Percentiles rank a stretch among this genome's conserved stretches.
phyloP scores from a whole-genome alignment of 2,113 vertebrate genomes.

The Malurus cyaneus region DNA sequence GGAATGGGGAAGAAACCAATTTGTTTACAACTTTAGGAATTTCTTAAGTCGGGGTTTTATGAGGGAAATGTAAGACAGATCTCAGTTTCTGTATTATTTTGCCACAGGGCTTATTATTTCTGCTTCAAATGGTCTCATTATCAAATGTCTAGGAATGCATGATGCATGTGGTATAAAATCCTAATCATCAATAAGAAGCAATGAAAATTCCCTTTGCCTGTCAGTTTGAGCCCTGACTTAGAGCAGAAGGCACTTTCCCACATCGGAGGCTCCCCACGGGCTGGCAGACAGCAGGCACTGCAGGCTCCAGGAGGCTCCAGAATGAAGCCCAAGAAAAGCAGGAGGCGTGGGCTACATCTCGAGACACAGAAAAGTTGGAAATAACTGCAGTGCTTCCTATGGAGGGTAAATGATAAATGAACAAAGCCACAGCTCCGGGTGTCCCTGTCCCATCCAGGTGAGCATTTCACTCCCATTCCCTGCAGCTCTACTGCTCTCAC shows the following conservation, averaged over 20 bases:
- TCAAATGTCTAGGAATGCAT: constrained; percentile 47
- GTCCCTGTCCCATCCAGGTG: fast-evolving
- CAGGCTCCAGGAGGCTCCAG: not conserved
- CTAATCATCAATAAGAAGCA: constrained; percentile 8
- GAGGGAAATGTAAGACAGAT: not conserved
- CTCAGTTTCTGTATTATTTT: not conserved
- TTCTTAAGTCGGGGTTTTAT: not conserved
- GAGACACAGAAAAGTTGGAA: not conserved
- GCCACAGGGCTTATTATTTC: constrained; percentile 29
- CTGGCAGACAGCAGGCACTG: not conserved
- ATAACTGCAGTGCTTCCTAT: fast-evolving
- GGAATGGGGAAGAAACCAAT: not conserved
- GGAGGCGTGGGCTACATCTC: not conserved
- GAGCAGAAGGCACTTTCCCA: not conserved
- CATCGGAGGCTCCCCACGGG: not conserved
- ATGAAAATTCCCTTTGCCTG: not conserved
- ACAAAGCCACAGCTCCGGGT: fast-evolving
- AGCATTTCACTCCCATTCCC: not conserved
- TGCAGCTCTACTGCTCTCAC: fast-evolving
- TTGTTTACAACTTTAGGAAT: not conserved
- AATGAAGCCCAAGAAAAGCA: not conserved
- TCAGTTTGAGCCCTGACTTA: not conserved
- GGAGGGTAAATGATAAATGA: not conserved
- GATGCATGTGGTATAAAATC: constrained; percentile 21
- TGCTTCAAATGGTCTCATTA: constrained; percentile 44